Conservation (phyloP, 2,888 invertebrate species). For the Phorcus lineatus region DNA sequence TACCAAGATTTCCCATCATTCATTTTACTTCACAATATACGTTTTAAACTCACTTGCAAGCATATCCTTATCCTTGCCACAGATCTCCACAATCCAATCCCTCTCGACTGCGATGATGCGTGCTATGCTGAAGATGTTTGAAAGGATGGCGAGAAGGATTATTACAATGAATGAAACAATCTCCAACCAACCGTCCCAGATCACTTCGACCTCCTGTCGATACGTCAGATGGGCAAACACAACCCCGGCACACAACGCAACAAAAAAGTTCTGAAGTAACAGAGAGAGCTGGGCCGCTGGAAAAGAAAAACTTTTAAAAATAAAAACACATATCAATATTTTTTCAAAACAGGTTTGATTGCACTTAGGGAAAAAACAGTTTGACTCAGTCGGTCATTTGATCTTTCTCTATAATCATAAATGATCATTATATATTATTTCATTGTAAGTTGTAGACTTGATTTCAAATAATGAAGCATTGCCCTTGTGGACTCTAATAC, state of each 20-base stretch:
- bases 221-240: conserved; percentile 69
- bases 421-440: no score
- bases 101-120: conserved; percentile 74
- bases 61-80: conserved; percentile 69
- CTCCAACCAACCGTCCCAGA: conserved; percentile 48
- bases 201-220: conserved; percentile 36
- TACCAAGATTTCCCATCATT: no score
- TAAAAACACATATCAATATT: not conserved
- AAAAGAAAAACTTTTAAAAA: conserved; percentile 38
- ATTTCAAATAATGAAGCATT: no score
- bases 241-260: conserved; percentile 74
- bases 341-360: not conserved
- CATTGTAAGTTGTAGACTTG: no score
- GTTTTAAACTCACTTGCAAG: conserved; percentile 71
- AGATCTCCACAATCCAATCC: conserved; percentile 78
- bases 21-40: no score
- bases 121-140: conserved; percentile 74
- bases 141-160: conserved; percentile 75
- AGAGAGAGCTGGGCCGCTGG: conserved; percentile 76
- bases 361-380: no score
- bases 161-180: conserved; percentile 60
- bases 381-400: no score
- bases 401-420: no score
- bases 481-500: no score
- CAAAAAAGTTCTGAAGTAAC: conserved; percentile 76